These are phyloP conservation scores for Mallateleia sp. DNA, from an alignment of 2,888 invertebrate genomes.

Conservation along the genomic window DNA sequence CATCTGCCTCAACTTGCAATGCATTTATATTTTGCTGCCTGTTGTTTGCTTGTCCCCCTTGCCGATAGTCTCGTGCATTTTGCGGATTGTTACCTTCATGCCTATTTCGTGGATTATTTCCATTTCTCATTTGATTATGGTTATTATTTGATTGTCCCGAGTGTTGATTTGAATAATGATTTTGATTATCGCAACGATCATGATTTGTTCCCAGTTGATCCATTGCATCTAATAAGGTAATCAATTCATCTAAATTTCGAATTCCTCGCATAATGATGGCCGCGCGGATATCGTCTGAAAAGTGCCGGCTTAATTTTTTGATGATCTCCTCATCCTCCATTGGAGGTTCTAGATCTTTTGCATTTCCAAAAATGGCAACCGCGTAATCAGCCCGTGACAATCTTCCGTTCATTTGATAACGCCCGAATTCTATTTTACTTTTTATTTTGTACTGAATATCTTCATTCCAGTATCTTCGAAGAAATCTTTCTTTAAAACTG, in stretches of 20 bases:
- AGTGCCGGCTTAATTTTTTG: conserved; percentile 1
- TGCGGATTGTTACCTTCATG: too few species aligned
- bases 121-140: too few species aligned
- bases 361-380: conserved; percentile 11
- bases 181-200: too few species aligned
- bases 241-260: neutral
- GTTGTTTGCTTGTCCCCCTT: too few species aligned
- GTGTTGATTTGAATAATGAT: too few species aligned
- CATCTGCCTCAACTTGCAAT: too few species aligned
- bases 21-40: too few species aligned
- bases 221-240: neutral
- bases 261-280: conserved; percentile 14
- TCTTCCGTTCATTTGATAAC: neutral
- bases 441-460: conserved; percentile 22
- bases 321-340: conserved; percentile 18
- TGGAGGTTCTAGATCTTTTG: conserved; percentile 16
- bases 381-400: conserved; percentile 1
- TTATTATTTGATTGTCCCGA: too few species aligned
- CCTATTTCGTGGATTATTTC: too few species aligned
- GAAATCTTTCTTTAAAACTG: neutral
- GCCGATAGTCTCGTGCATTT: too few species aligned
- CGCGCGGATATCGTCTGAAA: conserved; percentile 2
- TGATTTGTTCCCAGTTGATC: too few species aligned
- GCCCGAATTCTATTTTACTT: conserved; percentile 23
- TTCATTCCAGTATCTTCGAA: conserved; percentile 22